Evolutionary conservation across 2,113 vertebrate species (phyloP), one percentile per base, ranked within the genome.

Genomic region (Ariopsis seemanni): DNA sequence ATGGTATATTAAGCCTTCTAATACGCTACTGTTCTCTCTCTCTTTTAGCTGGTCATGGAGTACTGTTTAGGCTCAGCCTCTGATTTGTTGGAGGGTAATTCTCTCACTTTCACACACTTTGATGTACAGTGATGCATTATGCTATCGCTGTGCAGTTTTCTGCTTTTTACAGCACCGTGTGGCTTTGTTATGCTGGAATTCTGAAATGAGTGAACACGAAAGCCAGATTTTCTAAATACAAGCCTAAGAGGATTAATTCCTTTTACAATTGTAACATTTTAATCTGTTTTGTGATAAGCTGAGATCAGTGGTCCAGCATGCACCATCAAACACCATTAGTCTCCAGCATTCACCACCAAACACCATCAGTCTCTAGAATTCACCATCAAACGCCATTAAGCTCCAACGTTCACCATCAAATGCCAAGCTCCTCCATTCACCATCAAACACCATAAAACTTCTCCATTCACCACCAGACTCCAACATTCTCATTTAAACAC

Each of bases 31-130:
- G 0, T 8, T 81, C 5, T 11, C 42, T 25, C 71, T 92, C 53
- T 93, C 1, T 96, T 96, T 86, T 94, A 99, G 98, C 93, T 99
- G 95, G 98, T 99, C 93, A 99, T 99, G 98, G 98, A 99, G 92
- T 99, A 99, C 91, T 99, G 98, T 91, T 95, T 99, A 93, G 98
- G 98, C 93, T 99, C 98, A 65, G 98, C 98, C 90, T 99, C 98
- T 89, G 98, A 99, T 93, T 94, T 99, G 89, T 93, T 99, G 94
- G 98, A 99, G 93, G 98, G 98, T 99, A 93, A 96, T 96, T 81
- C 2, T 78, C 4, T 53, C 18, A 5, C 15, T 8, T n/a, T 84
- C 42, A 30, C 58, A 50, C 30, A 42, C 42, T 11, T 81, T 81
- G 8, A 42, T 81, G 27, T 81, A 4, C 10, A 48, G 8, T n/a